Conservation (phyloP, 2,888 invertebrate genomes). For the Caenorhabditis zanzibari region DNA sequence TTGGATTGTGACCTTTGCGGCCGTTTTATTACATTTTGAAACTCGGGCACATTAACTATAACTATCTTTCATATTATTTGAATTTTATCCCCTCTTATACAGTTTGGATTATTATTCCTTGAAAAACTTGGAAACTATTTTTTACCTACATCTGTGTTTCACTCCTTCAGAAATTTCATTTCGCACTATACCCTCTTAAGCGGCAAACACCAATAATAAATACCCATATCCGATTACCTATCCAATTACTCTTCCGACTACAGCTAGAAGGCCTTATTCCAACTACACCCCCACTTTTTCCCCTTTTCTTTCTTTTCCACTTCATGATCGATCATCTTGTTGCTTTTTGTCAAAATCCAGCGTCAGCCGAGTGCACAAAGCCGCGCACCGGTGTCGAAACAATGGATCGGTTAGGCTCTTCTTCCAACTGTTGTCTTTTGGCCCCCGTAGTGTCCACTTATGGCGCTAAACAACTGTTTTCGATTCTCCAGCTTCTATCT, state of each 20-base stretch:
- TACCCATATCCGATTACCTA: constrained; percentile 64
- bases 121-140: not conserved
- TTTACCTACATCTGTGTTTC: constrained; percentile 23
- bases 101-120: not conserved
- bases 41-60: too few species aligned
- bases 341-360: constrained; percentile 62
- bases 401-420: constrained; percentile 40
- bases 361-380: constrained; percentile 45
- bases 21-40: too few species aligned
- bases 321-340: constrained; percentile 45
- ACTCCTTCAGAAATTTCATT: constrained; percentile 35
- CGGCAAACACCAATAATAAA: constrained; percentile 63
- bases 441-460: constrained; percentile 57
- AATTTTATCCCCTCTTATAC: too few species aligned
- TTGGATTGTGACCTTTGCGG: too few species aligned
- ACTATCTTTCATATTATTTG: too few species aligned
- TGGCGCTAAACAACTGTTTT: constrained; percentile 63
- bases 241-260: constrained; percentile 64
- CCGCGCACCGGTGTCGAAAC: constrained; percentile 58
- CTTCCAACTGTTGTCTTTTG: constrained; percentile 38
- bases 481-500: constrained; percentile 39
- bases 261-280: constrained; percentile 14
- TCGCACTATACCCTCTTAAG: constrained; percentile 45
- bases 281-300: constrained; percentile 21
- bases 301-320: constrained; percentile 2